phyloP scores from a whole-genome alignment of 2,113 vertebrate species.

The Passer domesticus region DNA sequence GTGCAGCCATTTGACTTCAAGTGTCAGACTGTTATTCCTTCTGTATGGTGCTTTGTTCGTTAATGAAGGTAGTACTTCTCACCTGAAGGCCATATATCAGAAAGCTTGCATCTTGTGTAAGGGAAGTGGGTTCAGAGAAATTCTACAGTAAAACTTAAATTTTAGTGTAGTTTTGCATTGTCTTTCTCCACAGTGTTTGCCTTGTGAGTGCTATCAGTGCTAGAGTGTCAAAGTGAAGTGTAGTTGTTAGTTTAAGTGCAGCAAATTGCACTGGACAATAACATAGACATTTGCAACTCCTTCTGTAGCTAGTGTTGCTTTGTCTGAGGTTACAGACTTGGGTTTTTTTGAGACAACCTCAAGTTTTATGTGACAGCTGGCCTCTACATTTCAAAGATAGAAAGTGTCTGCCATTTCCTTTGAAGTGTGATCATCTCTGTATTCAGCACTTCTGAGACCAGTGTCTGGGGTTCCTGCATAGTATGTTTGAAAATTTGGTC shows the following conservation, averaged over 20 bases:
- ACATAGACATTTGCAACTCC: neutral
- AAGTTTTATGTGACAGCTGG: neutral
- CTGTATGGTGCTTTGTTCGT: neutral
- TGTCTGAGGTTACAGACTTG: neutral
- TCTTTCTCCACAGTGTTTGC: neutral
- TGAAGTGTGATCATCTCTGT: neutral
- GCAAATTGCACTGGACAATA: neutral
- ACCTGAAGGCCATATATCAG: neutral
- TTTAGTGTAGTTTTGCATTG: neutral
- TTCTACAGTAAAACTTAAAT: neutral
- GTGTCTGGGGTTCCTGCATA: neutral
- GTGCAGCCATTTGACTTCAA: neutral
- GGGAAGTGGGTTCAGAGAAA: neutral
- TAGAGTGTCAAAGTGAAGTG: neutral
- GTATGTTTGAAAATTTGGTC: neutral
- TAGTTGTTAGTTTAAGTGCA: neutral
- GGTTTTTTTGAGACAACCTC: neutral
- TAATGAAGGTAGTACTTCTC: neutral
- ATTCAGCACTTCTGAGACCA: neutral
- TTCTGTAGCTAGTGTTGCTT: neutral
- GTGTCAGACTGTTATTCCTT: neutral
- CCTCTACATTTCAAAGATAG: neutral
- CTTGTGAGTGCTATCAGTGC: neutral
- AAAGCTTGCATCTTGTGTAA: neutral
- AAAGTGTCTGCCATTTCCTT: neutral